Conservation (phyloP, 2,888 invertebrate genomes). For the Drosophila prolongata region DNA sequence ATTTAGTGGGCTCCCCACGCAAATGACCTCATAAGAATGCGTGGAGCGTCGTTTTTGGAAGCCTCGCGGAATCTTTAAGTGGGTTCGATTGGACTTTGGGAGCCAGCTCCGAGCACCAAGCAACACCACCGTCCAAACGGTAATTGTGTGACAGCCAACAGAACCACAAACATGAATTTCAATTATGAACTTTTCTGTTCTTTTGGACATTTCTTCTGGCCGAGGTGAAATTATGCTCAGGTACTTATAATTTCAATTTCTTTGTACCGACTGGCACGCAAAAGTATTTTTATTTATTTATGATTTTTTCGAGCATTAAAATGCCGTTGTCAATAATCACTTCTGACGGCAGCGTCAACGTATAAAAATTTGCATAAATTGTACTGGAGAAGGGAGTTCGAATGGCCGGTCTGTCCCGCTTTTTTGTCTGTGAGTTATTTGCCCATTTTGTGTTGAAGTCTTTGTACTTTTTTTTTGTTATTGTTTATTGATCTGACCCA, state of each 20-base stretch:
- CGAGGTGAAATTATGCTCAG: slow-evolving; percentile 68
- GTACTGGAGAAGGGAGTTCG: slow-evolving; percentile 33
- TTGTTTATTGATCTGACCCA: slow-evolving; percentile 68
- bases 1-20: slow-evolving; percentile 80
- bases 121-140: slow-evolving; percentile 51
- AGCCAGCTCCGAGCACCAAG: neutral
- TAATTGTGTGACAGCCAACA: slow-evolving; percentile 55
- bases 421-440: slow-evolving; percentile 31
- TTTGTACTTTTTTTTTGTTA: slow-evolving; percentile 54
- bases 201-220: slow-evolving; percentile 54
- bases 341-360: slow-evolving; percentile 35
- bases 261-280: slow-evolving; percentile 59
- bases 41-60: slow-evolving; percentile 62
- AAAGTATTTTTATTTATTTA: slow-evolving; percentile 64
- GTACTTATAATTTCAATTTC: slow-evolving; percentile 41
- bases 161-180: slow-evolving; percentile 71
- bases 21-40: slow-evolving; percentile 80
- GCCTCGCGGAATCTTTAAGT: slow-evolving; percentile 78
- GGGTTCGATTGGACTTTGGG: slow-evolving; percentile 53
- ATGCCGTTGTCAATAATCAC: slow-evolving; percentile 71
- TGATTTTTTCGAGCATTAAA: slow-evolving; percentile 60
- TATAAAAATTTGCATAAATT: slow-evolving; percentile 68
- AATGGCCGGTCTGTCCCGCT: slow-evolving; percentile 27
- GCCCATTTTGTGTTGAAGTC: slow-evolving; percentile 8
- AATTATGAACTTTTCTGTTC: slow-evolving; percentile 78